Percentiles rank a stretch among this genome's conserved stretches.
Evolutionary conservation across 2,797 vertebrate genomes (phyloP).

Genomic region (Craterocephalus amniculus): DNA sequence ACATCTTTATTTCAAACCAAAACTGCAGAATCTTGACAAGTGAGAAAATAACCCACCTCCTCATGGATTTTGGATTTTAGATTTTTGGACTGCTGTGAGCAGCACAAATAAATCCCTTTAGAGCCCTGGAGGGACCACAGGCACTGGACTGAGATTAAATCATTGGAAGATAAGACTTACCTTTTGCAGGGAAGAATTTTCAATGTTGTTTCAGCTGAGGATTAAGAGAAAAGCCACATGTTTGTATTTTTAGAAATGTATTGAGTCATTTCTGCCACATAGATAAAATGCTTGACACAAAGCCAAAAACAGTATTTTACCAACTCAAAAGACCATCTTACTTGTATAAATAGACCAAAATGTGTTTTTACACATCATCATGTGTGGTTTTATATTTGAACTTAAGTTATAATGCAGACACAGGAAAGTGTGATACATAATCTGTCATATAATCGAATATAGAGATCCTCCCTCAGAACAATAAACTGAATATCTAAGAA

Average conservation of each 20-base stretch:
- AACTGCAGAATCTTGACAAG: neutral
- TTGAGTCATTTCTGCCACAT: too few species aligned
- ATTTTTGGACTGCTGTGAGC: neutral
- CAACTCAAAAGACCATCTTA: neutral
- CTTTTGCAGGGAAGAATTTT: neutral
- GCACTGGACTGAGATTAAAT: too few species aligned
- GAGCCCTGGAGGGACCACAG: neutral
- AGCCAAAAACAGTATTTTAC: neutral
- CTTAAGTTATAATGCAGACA: neutral
- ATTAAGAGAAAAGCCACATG: neutral
- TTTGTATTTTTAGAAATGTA: neutral
- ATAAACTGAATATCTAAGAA: neutral
- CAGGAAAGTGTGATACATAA: neutral
- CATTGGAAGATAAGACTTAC: neutral
- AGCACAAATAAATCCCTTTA: constrained; percentile 10
- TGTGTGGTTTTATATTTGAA: neutral
- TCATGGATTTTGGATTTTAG: neutral
- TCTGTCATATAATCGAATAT: neutral
- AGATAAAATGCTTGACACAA: too few species aligned
- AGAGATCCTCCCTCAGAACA: neutral
- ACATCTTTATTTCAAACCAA: neutral
- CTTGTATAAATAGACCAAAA: neutral
- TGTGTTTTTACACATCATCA: neutral
- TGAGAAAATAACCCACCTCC: neutral
- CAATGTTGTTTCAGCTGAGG: too few species aligned